Conservation (phyloP, 2,888 invertebrate species). For the Folsomia manolachei region DNA sequence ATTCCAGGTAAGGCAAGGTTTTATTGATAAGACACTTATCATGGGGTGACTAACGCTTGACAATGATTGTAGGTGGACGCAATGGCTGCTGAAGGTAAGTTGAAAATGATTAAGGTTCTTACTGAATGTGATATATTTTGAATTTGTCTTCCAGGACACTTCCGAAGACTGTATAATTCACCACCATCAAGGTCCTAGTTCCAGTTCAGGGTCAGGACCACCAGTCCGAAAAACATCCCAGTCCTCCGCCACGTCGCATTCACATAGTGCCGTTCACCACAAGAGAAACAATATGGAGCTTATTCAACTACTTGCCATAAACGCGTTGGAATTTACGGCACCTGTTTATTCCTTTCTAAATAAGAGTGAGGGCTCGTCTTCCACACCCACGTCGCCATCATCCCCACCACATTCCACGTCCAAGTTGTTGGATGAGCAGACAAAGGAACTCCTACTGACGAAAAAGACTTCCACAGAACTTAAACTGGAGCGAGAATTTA, state of each 20-base stretch:
- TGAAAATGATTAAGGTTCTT: neutral
- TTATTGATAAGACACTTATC: neutral
- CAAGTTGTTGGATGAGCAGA: neutral
- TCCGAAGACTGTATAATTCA: slow-evolving; percentile 3
- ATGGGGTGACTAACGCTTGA: neutral
- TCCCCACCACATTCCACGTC: too few relatives aligned
- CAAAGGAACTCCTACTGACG: neutral
- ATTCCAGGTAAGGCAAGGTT: neutral
- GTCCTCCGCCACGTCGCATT: slow-evolving; percentile 3
- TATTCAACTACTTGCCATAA: slow-evolving; percentile 35
- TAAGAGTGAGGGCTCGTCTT: slow-evolving; percentile 11
- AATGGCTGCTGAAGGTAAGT: slow-evolving; percentile 15
- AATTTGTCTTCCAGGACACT: slow-evolving; percentile 1
- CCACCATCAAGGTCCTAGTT: slow-evolving; percentile 24
- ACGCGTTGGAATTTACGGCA: slow-evolving; percentile 47
- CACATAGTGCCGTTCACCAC: slow-evolving; percentile 3
- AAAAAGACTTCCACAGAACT: slow-evolving; percentile 2
- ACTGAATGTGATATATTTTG: neutral
- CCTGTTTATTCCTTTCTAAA: slow-evolving; percentile 39
- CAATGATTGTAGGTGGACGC: neutral
- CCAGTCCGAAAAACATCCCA: neutral
- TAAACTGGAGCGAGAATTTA: slow-evolving; percentile 30
- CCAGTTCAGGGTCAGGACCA: neutral
- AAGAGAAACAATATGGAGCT: slow-evolving; percentile 37
- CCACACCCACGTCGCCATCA: neutral